Evolutionary conservation across 2,888 invertebrate genomes (phyloP), one percentile per base, ranked within the genome.

Genomic region (Cantharis rustica): DNA sequence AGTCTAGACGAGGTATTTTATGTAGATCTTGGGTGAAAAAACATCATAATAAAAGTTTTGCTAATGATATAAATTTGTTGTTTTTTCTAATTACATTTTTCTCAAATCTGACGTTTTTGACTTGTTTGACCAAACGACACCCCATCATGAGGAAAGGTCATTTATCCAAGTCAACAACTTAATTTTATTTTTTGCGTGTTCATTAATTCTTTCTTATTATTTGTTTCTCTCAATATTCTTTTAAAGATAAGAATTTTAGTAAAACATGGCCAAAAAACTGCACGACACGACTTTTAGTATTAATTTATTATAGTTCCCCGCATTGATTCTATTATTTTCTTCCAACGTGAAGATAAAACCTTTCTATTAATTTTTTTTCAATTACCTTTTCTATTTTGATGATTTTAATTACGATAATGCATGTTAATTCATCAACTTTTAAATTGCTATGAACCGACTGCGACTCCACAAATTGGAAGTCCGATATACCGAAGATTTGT

Each of bases 1-100:
- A 80, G 82, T 83, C 83, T 83, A 83, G 83, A 83, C 83, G 68
- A 74, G 73, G 79, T 75, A 47, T n/a, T 47, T 78, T 80, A 79
- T 81, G 71, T n/a, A 47, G 64, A 16, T 64, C 64, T 47, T n/a
- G n/a, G n/a, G 47, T 47, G 47, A 47, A 47, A 47, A 47, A 47
- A 47, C 47, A 47, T 47, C 47, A 47, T 47, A 47, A 47, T 47
- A 47, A 47, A 47, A 47, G 47, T 47, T 47, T 47, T 47, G 47
- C 47, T 47, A 47, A 47, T 47, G 47, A 47, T n/a, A n/a, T 47
- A 47, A 47, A 47, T 47, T 47, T 47, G 47, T 47, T 47, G 3
- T 47, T 47, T 47, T 47, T 47, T 47, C 47, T 47, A 47, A 47
- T 47, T 47, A n/a, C n/a, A n/a, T 47, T 47, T 47, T 47, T 47